phyloP scores from a whole-genome alignment of 2,113 vertebrate genomes.

The Alethe castanea region DNA sequence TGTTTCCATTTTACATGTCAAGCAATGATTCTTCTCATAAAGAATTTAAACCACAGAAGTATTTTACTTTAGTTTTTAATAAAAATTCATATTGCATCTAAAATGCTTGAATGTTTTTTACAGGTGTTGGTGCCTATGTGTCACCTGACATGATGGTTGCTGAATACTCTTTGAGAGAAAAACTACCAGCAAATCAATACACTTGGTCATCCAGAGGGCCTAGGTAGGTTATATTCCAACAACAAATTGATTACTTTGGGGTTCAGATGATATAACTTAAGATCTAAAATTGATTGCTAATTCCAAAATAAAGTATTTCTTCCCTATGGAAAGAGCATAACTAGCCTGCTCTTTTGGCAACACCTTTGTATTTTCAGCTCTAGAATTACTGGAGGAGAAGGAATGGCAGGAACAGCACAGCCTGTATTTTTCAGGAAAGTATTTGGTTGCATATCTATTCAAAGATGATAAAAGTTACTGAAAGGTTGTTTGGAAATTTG shows the following conservation, averaged over 20 bases:
- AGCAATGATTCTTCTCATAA: not conserved
- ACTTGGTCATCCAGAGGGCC: constrained; percentile 98
- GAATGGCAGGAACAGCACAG: not conserved
- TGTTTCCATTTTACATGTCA: not conserved
- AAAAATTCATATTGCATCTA: not conserved
- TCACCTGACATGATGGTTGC: constrained; percentile 99
- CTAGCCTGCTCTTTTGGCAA: not conserved
- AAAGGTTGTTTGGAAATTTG: not conserved
- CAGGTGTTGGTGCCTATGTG: constrained; percentile 96
- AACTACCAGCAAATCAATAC: constrained; percentile 95
- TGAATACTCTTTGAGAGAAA: constrained; percentile 96
- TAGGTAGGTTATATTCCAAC: constrained; percentile 65
- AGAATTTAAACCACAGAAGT: not conserved
- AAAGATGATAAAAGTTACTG: not conserved
- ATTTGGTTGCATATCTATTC: not conserved
- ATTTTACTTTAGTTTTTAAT: not conserved
- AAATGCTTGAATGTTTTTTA: not conserved
- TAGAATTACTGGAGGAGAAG: not conserved
- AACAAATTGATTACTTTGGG: not conserved
- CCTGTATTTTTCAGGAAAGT: not conserved
- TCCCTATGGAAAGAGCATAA: not conserved
- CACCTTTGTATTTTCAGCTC: not conserved
- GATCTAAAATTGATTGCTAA: not conserved
- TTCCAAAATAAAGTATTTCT: not conserved
- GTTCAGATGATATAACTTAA: not conserved